A percentile compares a stretch with the other conserved stretches of the same genome.
These are phyloP conservation scores for Trinorchestia longiramus DNA, from an alignment of 1,140 invertebrate genomes.

Conservation along the genomic window DNA sequence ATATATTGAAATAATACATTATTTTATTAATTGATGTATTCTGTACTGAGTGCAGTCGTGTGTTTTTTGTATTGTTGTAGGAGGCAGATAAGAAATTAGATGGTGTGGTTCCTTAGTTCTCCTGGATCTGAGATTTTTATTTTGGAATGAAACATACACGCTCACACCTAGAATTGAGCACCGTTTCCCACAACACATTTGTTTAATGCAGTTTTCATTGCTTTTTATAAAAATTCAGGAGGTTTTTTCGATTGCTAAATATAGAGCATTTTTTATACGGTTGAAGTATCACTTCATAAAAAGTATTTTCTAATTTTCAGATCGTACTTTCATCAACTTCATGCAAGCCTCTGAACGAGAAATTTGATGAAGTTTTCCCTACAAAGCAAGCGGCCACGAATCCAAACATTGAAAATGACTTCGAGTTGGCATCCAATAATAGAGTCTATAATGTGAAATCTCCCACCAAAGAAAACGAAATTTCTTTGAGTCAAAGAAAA, in stretches of 20 bases:
- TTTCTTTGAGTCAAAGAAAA: background rate
- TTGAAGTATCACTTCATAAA: background rate
- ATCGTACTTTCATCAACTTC: background rate
- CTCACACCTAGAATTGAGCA: no score
- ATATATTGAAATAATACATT: no score
- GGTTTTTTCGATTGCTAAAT: background rate
- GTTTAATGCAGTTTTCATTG: background rate
- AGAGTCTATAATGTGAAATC: background rate
- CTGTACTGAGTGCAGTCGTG: no score
- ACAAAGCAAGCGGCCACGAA: background rate
- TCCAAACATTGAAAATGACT: background rate
- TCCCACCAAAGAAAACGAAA: conserved; percentile 7
- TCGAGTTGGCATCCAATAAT: background rate
- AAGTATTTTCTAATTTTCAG: background rate
- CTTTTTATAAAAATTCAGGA: background rate
- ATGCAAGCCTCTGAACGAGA: background rate
- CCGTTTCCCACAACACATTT: no score
- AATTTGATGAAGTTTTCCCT: conserved; percentile 36
- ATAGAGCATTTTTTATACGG: background rate
- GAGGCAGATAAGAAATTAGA: no score
- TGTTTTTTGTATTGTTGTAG: no score
- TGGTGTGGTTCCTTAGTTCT: no score
- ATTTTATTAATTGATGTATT: no score
- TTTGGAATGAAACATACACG: no score
- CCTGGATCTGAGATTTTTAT: no score